These are phyloP conservation scores for Lepidothrix coronata DNA, from an alignment of 2,113 vertebrate genomes.

Conservation along the genomic window DNA sequence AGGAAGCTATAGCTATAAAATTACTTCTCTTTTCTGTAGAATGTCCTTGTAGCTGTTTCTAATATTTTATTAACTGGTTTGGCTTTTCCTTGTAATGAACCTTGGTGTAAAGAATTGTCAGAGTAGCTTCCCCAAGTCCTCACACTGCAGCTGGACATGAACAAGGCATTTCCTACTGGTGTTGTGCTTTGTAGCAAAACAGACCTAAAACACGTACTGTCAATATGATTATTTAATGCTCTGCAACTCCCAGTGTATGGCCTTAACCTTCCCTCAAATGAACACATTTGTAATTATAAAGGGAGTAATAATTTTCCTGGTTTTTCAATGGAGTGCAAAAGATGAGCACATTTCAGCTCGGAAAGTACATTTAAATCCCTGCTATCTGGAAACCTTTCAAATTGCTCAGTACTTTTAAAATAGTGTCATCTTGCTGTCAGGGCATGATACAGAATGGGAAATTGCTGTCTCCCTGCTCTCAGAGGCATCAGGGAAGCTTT, in stretches of 20 bases:
- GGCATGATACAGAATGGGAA: neutral
- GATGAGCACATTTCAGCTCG: neutral
- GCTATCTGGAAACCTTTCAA: neutral
- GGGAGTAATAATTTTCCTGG: neutral
- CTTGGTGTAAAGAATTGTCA: neutral
- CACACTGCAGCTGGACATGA: neutral
- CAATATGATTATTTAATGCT: neutral
- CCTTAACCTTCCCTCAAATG: neutral
- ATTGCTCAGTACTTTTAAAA: neutral
- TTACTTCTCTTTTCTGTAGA: neutral
- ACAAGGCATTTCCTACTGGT: neutral
- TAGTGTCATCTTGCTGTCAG: slow-evolving; percentile 4
- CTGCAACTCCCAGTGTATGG: neutral
- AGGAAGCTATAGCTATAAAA: neutral
- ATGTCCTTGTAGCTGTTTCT: neutral
- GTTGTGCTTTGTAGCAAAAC: neutral
- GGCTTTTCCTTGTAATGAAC: neutral
- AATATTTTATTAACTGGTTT: neutral
- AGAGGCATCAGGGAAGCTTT: neutral
- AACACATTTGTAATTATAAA: neutral
- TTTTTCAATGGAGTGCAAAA: neutral
- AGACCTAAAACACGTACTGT: neutral
- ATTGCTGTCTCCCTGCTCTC: slow-evolving; percentile 9
- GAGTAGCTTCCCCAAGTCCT: neutral
- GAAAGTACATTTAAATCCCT: neutral